A percentile compares a stretch with the other conserved stretches of the same genome.
phyloP scores from a whole-genome alignment of 2,113 vertebrate species.

The Aegypius monachus region DNA sequence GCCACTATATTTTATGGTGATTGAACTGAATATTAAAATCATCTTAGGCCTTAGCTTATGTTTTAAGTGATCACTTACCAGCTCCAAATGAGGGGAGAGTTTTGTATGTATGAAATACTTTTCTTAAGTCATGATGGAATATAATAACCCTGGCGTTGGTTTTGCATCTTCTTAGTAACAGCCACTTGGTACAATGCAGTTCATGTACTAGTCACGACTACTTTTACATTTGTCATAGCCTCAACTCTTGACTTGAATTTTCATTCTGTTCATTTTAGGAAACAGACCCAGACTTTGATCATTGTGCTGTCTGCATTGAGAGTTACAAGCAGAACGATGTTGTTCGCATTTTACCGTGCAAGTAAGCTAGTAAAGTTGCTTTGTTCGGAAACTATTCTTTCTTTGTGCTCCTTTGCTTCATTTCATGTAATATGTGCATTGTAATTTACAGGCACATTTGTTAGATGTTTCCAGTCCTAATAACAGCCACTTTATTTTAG shows the following conservation, averaged over 20 bases:
- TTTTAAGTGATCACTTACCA: not conserved
- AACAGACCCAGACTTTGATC: constrained; percentile 96
- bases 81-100: not conserved
- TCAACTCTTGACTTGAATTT: constrained; percentile 45
- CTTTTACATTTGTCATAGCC: not conserved
- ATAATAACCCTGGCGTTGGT: not conserved
- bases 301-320: constrained; percentile 97
- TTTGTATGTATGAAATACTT: not conserved
- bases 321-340: constrained; percentile 97
- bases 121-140: not conserved
- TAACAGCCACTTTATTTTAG: not conserved
- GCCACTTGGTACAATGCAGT: not conserved
- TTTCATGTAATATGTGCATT: not conserved
- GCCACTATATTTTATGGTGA: not conserved
- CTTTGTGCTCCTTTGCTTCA: not conserved
- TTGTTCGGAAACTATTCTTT: not conserved
- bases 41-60: not conserved
- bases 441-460: not conserved
- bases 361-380: constrained; percentile 79
- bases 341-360: constrained; percentile 96
- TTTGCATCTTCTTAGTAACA: not conserved
- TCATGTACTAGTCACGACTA: not conserved
- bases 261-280: constrained; percentile 79
- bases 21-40: not conserved
- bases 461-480: not conserved